These are phyloP conservation scores for Eupithecia subumbrata DNA, from an alignment of 2,888 invertebrate species.

Conservation along the genomic window DNA sequence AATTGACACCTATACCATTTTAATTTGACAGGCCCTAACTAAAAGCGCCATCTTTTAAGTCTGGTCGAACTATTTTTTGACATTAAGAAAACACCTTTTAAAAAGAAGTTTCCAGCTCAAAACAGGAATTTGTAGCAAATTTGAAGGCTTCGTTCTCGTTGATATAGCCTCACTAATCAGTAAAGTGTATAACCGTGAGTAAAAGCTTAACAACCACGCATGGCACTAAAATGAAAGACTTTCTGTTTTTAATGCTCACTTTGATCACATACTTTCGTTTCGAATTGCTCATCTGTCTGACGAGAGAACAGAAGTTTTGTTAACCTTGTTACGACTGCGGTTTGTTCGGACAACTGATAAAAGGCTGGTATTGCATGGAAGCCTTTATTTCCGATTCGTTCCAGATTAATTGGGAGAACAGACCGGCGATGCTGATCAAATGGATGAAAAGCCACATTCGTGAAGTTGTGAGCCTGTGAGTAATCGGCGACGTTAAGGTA, in stretches of 20 bases:
- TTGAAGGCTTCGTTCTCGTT: neutral
- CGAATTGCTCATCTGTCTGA: slow-evolving; percentile 6
- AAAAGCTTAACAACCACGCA: slow-evolving; percentile 11
- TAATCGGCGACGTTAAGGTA: neutral
- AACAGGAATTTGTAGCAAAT: neutral
- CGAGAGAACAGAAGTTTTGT: slow-evolving; percentile 1
- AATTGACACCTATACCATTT: no score
- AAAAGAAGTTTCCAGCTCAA: neutral
- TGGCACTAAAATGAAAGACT: slow-evolving; percentile 9
- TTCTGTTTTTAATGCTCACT: slow-evolving; percentile 19
- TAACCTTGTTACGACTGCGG: neutral
- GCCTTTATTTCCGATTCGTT: neutral
- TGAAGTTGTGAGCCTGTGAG: neutral
- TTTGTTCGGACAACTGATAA: neutral
- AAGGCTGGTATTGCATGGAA: neutral
- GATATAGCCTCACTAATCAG: neutral
- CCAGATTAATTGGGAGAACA: neutral
- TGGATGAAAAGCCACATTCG: neutral
- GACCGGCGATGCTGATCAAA: neutral
- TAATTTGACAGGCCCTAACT: neutral
- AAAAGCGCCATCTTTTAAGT: neutral
- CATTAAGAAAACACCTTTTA: no score
- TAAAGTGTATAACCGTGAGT: slow-evolving; percentile 6
- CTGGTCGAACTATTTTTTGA: neutral
- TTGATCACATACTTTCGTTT: slow-evolving; percentile 14